A percentile compares a stretch with the other conserved stretches of the same genome.
phyloP scores from a whole-genome alignment of 2,797 vertebrate genomes.

The Lateolabrax maculatus region DNA sequence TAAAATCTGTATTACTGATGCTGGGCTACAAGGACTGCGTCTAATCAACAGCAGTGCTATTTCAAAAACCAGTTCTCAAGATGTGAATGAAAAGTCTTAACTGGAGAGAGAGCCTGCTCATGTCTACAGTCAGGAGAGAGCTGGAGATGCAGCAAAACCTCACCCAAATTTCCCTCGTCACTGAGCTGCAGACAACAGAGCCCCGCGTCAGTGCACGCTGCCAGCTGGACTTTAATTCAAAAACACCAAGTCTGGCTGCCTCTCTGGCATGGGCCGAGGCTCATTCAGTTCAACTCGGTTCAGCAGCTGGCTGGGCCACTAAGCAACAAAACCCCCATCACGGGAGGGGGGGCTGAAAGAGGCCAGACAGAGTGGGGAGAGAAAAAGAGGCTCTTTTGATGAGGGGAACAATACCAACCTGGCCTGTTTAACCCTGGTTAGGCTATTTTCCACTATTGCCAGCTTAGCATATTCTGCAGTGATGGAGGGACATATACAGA shows the following conservation, averaged over 20 bases:
- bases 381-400: slow-evolving; percentile 28
- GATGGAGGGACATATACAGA: slow-evolving; percentile 24
- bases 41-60: slow-evolving; percentile 4
- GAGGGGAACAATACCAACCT: slow-evolving; percentile 48
- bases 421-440: slow-evolving; percentile 30
- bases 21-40: not conserved
- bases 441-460: slow-evolving; percentile 38
- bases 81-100: slow-evolving; percentile 8
- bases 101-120: slow-evolving; percentile 26
- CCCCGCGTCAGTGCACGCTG: slow-evolving; percentile 27
- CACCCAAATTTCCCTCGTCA: slow-evolving; percentile 49
- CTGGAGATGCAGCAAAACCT: slow-evolving; percentile 57
- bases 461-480: slow-evolving; percentile 41
- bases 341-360: not conserved
- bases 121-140: slow-evolving; percentile 32
- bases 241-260: slow-evolving; percentile 37
- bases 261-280: slow-evolving; percentile 27
- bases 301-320: slow-evolving; percentile 45
- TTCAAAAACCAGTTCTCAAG: not conserved
- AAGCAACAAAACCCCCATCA: slow-evolving; percentile 31
- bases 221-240: slow-evolving; percentile 54
- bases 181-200: slow-evolving; percentile 49
- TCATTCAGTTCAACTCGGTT: slow-evolving; percentile 43
- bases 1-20: slow-evolving; percentile 17
- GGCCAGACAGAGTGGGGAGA: slow-evolving; percentile 22